These are phyloP conservation scores for Lissonota sp. DNA, from an alignment of 2,888 invertebrate species.

Conservation along the genomic window DNA sequence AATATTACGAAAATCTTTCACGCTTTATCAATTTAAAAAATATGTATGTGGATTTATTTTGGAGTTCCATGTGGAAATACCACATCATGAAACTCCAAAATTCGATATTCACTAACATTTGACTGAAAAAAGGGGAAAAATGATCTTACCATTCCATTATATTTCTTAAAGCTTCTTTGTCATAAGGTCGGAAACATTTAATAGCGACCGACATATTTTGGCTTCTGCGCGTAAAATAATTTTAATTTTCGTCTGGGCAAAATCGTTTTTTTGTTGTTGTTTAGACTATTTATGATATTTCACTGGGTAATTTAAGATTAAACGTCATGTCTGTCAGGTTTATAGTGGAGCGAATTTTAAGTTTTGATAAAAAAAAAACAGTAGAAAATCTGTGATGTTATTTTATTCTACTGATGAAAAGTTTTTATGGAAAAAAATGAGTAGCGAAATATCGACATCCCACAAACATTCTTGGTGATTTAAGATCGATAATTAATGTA, in stretches of 20 bases:
- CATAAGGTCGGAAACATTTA: slow-evolving; percentile 65
- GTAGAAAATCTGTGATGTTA: too few species aligned
- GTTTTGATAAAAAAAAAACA: too few species aligned
- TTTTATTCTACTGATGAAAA: too few species aligned
- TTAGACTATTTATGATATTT: background rate
- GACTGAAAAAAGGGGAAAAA: background rate
- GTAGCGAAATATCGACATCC: too few species aligned
- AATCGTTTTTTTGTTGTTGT: background rate
- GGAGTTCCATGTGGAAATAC: too few species aligned
- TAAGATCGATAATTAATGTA: too few species aligned
- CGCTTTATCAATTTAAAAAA: background rate
- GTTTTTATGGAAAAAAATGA: too few species aligned
- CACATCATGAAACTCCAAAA: background rate
- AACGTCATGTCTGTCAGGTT: background rate
- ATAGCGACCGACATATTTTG: slow-evolving; percentile 67
- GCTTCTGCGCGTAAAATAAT: background rate
- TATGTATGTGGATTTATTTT: background rate
- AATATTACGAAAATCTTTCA: background rate
- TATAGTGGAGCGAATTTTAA: background rate
- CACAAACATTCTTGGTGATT: too few species aligned
- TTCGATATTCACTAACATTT: background rate
- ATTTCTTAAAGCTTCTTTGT: slow-evolving; percentile 54
- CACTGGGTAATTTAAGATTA: too few species aligned
- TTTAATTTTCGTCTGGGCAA: background rate
- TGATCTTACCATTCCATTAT: slow-evolving; percentile 66